Base-by-base conservation (phyloP, 2,113 vertebrate genomes). In the Tinamus guttatus region DNA sequence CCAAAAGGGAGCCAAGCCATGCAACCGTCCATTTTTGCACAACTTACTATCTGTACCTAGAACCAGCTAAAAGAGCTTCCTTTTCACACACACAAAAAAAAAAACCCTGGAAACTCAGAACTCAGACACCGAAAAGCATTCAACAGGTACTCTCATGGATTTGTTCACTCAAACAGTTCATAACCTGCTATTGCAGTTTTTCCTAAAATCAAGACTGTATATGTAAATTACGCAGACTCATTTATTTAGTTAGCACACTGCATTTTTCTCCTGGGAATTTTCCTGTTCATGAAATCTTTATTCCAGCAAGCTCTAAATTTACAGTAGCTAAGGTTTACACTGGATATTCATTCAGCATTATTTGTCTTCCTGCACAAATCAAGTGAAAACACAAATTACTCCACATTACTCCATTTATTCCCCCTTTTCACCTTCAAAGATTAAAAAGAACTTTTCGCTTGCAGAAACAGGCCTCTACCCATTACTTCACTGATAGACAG, bases 101-200 rank as follows among this genome's bases (percentile, higher is more conserved):
- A 40, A 41, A 41, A 41, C 40, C 8, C n/a, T 28, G 62, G 84
- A 54, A 90, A 86, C 30, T 67, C 80, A 54, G 13, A 81, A 68
- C 40, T 92, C 70, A 87, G 58, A 68, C 34, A 92, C 64, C 65
- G 49, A 93, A 68, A 77, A 74, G 36, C 60, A 90, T 92, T 88
- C 81, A 90, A 67, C 12, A 24, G 81, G n/a, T 45, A 60, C 16
- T 20, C 36, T 25, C 40, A 47, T 6, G 41, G 11, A 64, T n/a
- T 6, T 71, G 68, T 81, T 81, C 52, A 34, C 20, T 43, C 56
- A 80, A 11, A 3, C n/a, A 74, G 10, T 22, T 89, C 25, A 87
- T 9, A 82, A 21, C 28, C 91, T n/a, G 24, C n/a, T 60, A 45
- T 13, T 60, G 32, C 21, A 7, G 27, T 41, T 41, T 83, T 88